Percentiles rank a stretch among this genome's conserved stretches.
phyloP scores from a whole-genome alignment of 2,797 vertebrate species.

The Rhynchonycteris naso region DNA sequence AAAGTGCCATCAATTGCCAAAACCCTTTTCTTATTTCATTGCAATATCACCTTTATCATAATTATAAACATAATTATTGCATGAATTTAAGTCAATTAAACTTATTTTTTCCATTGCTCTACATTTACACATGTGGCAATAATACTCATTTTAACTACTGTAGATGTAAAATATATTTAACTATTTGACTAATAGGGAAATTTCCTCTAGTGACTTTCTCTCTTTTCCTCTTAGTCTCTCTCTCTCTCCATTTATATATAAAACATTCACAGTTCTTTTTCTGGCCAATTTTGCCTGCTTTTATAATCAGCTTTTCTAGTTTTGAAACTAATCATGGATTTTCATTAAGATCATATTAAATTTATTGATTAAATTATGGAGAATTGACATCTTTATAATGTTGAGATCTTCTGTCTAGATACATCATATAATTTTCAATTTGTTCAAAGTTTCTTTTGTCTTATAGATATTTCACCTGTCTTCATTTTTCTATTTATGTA shows the following conservation, averaged over 20 bases:
- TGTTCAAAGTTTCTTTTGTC: neutral
- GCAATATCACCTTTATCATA: neutral
- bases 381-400: neutral
- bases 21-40: neutral
- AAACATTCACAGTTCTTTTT: neutral
- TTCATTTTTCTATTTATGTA: neutral
- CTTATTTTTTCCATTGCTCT: neutral
- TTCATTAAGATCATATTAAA: constrained; percentile 10
- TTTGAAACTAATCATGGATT: neutral
- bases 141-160: neutral
- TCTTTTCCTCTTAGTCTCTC: neutral
- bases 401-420: neutral
- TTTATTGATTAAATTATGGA: neutral
- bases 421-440: neutral
- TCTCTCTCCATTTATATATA: no score
- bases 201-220: neutral
- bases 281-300: neutral
- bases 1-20: neutral
- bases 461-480: neutral
- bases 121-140: neutral
- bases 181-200: neutral
- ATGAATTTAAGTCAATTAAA: neutral
- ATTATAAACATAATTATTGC: neutral
- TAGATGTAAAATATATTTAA: constrained; percentile 17
- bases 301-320: neutral